Conservation (phyloP, 1,140 invertebrate genomes). For the Diuraphis noxia region DNA sequence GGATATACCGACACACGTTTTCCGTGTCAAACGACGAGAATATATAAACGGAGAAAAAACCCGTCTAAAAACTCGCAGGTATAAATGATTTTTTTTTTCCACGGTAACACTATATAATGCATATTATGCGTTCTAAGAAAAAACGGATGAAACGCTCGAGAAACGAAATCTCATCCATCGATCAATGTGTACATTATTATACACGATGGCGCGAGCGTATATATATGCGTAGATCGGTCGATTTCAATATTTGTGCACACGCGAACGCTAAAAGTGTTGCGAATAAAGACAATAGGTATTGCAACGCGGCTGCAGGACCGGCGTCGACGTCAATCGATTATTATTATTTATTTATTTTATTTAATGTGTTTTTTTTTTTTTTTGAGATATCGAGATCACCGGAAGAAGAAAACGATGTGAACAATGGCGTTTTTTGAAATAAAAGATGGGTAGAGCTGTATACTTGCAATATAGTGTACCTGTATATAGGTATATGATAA, state of each 20-base stretch:
- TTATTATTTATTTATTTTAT: background rate
- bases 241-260: background rate
- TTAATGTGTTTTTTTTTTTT: background rate
- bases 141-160: background rate
- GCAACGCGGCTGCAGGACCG: background rate
- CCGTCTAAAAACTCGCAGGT: background rate
- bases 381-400: background rate
- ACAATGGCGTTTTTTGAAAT: conserved; percentile 17
- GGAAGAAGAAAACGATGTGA: background rate
- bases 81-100: background rate
- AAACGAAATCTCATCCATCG: background rate
- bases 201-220: too few relatives aligned
- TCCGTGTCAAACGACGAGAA: background rate
- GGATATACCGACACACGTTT: background rate
- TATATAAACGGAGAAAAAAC: background rate
- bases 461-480: background rate
- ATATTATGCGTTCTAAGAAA: background rate
- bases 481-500: background rate
- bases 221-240: background rate
- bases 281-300: background rate
- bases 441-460: too few relatives aligned
- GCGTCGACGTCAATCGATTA: background rate
- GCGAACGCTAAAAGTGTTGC: background rate
- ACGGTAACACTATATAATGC: background rate
- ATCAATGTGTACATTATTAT: background rate